phyloP scores from a whole-genome alignment of 2,797 vertebrate species.

The Knipowitschia caucasica region DNA sequence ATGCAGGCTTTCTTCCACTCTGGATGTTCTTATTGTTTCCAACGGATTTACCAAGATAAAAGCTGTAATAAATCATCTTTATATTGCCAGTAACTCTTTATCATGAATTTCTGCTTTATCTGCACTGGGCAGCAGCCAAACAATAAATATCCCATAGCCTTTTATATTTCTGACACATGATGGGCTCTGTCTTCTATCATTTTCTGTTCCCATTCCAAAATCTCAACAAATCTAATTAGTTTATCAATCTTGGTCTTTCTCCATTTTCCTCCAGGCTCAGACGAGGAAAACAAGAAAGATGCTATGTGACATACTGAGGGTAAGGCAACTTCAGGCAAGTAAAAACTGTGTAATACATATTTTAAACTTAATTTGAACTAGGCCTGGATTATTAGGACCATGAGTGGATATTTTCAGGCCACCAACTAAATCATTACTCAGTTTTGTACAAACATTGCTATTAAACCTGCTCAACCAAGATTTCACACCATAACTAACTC shows the following conservation, averaged over 20 bases:
- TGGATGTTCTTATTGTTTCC: neutral
- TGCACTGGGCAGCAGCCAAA: slow-evolving; percentile 6
- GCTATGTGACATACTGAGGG: neutral
- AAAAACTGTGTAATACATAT: neutral
- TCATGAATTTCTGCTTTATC: slow-evolving; percentile 7
- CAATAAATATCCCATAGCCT: slow-evolving; percentile 1
- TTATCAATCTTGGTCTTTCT: neutral
- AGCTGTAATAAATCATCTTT: neutral
- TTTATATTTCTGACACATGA: slow-evolving; percentile 1
- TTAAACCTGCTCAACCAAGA: too few relatives aligned
- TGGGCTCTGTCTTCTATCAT: slow-evolving; percentile 2
- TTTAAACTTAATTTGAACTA: too few relatives aligned
- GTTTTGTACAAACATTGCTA: too few relatives aligned
- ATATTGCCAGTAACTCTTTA: slow-evolving; percentile 10
- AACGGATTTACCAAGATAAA: neutral
- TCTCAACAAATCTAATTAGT: neutral
- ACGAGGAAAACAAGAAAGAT: neutral
- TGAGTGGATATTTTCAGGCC: too few relatives aligned
- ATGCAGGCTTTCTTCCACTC: neutral
- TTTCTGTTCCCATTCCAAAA: slow-evolving; percentile 4
- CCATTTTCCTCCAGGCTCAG: neutral
- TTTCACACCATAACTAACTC: too few relatives aligned
- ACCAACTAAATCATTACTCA: too few relatives aligned
- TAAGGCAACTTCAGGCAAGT: neutral
- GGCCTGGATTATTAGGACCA: too few relatives aligned